Conservation (phyloP, 53 echinoderm and acorn worm genomes). For the Zoroaster sp. region DNA sequence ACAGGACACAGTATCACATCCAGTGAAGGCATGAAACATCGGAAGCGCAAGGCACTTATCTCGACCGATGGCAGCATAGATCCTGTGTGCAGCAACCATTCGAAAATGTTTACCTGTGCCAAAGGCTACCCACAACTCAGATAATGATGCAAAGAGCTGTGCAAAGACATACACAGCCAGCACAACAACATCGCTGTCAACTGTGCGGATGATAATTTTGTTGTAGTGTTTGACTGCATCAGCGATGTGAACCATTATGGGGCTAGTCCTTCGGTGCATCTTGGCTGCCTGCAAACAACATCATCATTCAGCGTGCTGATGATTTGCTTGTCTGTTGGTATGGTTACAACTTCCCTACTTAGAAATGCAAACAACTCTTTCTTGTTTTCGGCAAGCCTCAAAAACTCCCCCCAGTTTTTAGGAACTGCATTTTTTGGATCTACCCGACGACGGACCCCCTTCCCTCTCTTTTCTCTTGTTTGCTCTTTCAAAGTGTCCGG, state of each 20-base stretch:
- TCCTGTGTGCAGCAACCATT: slow-evolving; percentile 1
- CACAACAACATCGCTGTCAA: slow-evolving; percentile 1
- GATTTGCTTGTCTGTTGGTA: background rate
- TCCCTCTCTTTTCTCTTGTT: slow-evolving; percentile 40
- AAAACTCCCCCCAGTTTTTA: slow-evolving; percentile 57
- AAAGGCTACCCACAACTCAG: slow-evolving; percentile 11
- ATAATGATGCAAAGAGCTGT: slow-evolving; percentile 1
- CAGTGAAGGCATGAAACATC: slow-evolving; percentile 24
- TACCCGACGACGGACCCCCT: slow-evolving; percentile 38
- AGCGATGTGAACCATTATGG: background rate
- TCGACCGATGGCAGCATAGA: background rate
- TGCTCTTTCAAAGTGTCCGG: slow-evolving; percentile 33
- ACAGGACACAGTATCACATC: slow-evolving; percentile 23
- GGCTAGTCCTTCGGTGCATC: background rate
- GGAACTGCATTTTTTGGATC: background rate
- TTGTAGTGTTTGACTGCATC: background rate
- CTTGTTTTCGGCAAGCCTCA: slow-evolving; percentile 68
- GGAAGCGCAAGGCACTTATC: background rate
- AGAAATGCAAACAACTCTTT: slow-evolving; percentile 59
- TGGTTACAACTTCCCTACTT: background rate
- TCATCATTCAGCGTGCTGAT: background rate
- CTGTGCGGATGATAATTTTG: too few relatives aligned
- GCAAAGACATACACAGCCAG: background rate
- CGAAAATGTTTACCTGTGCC: background rate
- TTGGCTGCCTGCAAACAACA: background rate